Evolutionary conservation across 2,797 vertebrate genomes (phyloP), one percentile per base, ranked within the genome.

Genomic region (Hippocampus kuda): DNA sequence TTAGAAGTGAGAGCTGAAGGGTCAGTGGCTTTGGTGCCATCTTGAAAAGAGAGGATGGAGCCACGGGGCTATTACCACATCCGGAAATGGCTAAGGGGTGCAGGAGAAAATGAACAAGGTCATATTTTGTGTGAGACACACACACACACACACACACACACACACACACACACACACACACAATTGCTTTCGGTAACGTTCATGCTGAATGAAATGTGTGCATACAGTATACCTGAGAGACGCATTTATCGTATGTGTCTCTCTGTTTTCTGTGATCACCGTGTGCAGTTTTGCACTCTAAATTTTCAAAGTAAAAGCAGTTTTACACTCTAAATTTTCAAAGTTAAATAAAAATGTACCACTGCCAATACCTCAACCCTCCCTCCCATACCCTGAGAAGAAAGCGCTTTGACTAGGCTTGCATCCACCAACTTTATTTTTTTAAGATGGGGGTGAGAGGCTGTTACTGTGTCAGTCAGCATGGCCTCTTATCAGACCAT

Each of bases 401-500:
- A 78, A 67, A 66, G 66, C 66, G 38, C 67, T 73, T 26, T 65
- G 26, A 42, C 13, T 46, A 69, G 72, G 68, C 78, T 79, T 68
- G 75, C 84, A 83, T 80, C 79, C 72, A 71, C 75, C 75, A 49
- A 11, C 24, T 44, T 59, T 70, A 49, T 68, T 73, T 79, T 69
- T 78, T 38, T 62, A 70, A 61, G 79, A 86, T 84, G 79, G 84
- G 86, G 83, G 83, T 74, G 72, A 85, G 82, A 83, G 79, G 82
- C 82, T 81, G 82, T 87, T 87, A 83, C 85, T 81, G 30, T 85
- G 84, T 88, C 88, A 85, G 80, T 85, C 85, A 77, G 78, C 83
- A 79, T 79, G 78, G 79, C 76, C 81, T 81, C 87, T 92, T 88
- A 91, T 89, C 91, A 30, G 69, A 83, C 85, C 89, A 87, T 91